Conservation (phyloP, 1,140 invertebrate genomes). For the Condylostylus longicornis region DNA sequence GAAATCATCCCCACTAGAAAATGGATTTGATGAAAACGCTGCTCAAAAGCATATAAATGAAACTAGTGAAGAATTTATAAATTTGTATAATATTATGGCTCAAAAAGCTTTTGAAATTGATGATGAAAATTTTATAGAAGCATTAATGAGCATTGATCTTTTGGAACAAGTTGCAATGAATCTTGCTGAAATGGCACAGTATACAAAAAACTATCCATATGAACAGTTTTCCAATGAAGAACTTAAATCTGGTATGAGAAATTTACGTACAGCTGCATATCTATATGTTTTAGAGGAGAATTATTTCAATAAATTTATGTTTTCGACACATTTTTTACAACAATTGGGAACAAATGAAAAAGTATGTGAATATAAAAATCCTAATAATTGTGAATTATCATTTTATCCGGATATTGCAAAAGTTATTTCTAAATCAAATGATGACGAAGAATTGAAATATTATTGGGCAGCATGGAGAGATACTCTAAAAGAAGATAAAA, state of each 20-base stretch:
- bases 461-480: slow-evolving; percentile 28
- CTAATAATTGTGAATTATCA: slow-evolving; percentile 21
- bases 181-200: too few relatives aligned
- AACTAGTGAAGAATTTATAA: not conserved
- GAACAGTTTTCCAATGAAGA: not conserved
- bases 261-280: not conserved
- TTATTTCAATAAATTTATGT: too few relatives aligned
- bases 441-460: slow-evolving; percentile 23
- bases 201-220: not conserved
- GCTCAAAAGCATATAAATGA: not conserved
- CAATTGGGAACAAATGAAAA: too few relatives aligned
- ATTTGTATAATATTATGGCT: not conserved
- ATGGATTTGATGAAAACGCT: too few relatives aligned
- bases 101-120: not conserved
- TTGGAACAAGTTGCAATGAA: too few relatives aligned
- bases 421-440: slow-evolving; percentile 19
- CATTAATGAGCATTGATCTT: too few relatives aligned
- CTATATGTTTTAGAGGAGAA: too few relatives aligned
- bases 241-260: not conserved
- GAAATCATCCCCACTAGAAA: too few relatives aligned
- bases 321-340: too few relatives aligned
- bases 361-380: too few relatives aligned
- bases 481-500: slow-evolving; percentile 17
- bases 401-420: slow-evolving; percentile 27
- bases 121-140: not conserved